Percentiles rank a stretch among this genome's conserved stretches.
phyloP scores from a whole-genome alignment of 1,140 invertebrate genomes.

The Lucilia cuprina region DNA sequence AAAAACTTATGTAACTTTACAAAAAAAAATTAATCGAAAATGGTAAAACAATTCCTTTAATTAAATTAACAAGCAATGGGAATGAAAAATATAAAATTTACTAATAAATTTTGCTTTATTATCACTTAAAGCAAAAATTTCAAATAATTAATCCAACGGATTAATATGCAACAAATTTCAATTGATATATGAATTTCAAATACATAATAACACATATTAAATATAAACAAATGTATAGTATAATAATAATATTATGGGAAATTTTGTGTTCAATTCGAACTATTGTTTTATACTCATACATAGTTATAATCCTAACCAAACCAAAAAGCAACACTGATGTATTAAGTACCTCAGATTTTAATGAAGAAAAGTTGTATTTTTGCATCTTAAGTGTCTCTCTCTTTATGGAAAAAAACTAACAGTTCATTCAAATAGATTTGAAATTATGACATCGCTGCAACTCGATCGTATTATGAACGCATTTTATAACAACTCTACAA shows the following conservation, averaged over 20 bases:
- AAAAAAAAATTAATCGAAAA: too few species aligned
- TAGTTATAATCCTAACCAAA: not conserved
- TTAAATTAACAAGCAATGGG: too few species aligned
- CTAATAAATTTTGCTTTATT: too few species aligned
- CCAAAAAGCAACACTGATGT: not conserved
- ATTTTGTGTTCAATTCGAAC: not conserved
- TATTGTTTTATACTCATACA: not conserved
- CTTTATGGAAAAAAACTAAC: not conserved
- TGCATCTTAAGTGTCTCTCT: not conserved
- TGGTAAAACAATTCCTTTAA: too few species aligned
- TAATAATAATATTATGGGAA: not conserved
- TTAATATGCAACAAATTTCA: too few species aligned
- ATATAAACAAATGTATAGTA: too few species aligned
- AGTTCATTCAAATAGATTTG: not conserved
- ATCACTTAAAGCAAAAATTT: too few species aligned
- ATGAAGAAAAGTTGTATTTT: not conserved
- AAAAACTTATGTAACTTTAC: not conserved
- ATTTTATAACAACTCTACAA: not conserved
- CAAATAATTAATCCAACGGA: too few species aligned
- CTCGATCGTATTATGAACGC: constrained; percentile 9
- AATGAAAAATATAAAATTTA: too few species aligned
- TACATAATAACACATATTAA: too few species aligned
- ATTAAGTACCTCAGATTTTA: not conserved
- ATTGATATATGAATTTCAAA: too few species aligned
- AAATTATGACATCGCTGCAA: constrained; percentile 11